Conservation (phyloP, 1,140 invertebrate species). For the Hyles euphorbiae region DNA sequence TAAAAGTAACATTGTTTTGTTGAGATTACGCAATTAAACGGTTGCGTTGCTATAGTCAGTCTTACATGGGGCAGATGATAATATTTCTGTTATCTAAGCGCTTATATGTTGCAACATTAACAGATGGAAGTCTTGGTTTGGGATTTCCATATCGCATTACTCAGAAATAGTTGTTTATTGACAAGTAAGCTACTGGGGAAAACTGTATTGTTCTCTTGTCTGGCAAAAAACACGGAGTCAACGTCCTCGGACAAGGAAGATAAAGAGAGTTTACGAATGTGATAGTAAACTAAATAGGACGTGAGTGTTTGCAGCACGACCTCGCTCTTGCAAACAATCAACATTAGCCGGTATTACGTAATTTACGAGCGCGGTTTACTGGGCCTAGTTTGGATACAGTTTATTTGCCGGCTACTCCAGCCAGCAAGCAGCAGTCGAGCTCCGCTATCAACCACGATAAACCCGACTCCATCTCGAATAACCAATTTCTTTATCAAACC, state of each 20-base stretch:
- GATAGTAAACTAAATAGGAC: not conserved
- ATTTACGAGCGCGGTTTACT: slow-evolving; percentile 5
- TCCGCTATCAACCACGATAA: slow-evolving; percentile 13
- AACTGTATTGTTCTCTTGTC: too few species aligned
- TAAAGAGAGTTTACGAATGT: not conserved
- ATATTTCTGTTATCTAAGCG: too few species aligned
- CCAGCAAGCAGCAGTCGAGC: not conserved
- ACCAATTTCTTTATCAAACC: slow-evolving; percentile 22
- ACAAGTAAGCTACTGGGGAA: too few species aligned
- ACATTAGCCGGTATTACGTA: slow-evolving; percentile 7
- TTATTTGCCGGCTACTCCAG: not conserved
- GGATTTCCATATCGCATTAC: too few species aligned
- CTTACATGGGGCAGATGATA: not conserved
- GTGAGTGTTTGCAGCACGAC: slow-evolving; percentile 5
- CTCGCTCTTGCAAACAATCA: slow-evolving; percentile 25
- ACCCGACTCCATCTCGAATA: slow-evolving; percentile 2
- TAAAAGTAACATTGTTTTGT: not conserved
- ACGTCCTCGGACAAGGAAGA: too few species aligned
- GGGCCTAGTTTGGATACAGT: too few species aligned
- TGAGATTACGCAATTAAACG: not conserved
- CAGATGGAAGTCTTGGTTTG: too few species aligned
- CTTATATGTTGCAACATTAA: too few species aligned
- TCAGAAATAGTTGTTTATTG: too few species aligned
- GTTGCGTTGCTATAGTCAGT: not conserved
- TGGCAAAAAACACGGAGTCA: too few species aligned